A percentile compares a stretch with the other conserved stretches of the same genome.
These are phyloP conservation scores for Engraulis encrasicolus DNA, from an alignment of 2,113 vertebrate species.

Conservation along the genomic window DNA sequence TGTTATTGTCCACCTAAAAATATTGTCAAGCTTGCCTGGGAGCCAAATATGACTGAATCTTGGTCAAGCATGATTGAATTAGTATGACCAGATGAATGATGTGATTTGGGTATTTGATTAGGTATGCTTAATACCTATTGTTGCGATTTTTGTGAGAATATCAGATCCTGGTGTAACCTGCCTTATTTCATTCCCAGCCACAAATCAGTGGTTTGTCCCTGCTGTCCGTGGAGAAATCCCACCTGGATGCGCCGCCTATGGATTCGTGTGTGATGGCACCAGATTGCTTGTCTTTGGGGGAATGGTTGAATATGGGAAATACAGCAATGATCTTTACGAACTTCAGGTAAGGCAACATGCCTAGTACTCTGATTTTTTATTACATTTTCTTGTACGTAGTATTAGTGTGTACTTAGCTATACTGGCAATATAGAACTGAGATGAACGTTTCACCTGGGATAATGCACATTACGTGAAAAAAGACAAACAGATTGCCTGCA, in stretches of 20 bases:
- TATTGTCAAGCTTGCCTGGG: not conserved
- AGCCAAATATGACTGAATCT: not conserved
- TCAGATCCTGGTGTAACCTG: not conserved
- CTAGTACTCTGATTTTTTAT: not conserved
- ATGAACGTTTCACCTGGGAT: no score
- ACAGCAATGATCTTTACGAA: conserved; percentile 84
- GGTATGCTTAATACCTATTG: no score
- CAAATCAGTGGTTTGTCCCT: conserved; percentile 86
- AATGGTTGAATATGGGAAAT: conserved; percentile 87
- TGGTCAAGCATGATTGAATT: not conserved
- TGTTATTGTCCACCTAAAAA: not conserved
- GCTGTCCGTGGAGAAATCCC: conserved; percentile 83
- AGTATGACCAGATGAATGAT: no score
- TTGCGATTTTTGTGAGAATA: no score
- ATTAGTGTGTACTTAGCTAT: no score
- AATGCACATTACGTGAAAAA: no score
- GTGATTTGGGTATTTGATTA: no score
- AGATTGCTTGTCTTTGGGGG: conserved; percentile 81
- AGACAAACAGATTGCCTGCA: no score
- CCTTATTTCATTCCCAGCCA: conserved; percentile 61
- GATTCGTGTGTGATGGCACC: conserved; percentile 83
- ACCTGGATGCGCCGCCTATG: conserved; percentile 82
- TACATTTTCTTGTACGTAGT: not conserved
- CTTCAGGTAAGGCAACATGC: conserved; percentile 70
- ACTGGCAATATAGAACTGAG: no score